A percentile compares a stretch with the other conserved stretches of the same genome.
Conservation (phyloP, 2,888 invertebrate species). For the Oxyteleia sp. region DNA sequence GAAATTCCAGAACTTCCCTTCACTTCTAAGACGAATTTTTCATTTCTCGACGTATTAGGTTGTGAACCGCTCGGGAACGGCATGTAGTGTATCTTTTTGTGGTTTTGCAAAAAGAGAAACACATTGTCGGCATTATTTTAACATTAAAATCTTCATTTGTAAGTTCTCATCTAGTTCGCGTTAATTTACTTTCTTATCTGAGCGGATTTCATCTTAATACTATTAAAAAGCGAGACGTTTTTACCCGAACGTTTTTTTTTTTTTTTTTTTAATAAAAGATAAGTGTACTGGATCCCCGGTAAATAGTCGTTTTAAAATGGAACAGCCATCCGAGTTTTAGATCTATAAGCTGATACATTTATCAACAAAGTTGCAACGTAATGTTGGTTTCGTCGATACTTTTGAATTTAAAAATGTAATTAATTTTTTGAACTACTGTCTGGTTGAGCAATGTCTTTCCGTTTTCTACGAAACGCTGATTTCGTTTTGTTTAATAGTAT, state of each 20-base stretch:
- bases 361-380: constrained; percentile 58
- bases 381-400: constrained; percentile 39
- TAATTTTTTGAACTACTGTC: constrained; percentile 35
- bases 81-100: background rate
- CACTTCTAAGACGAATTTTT: constrained; percentile 60
- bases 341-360: constrained; percentile 47
- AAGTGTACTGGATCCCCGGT: constrained; percentile 27
- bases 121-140: background rate
- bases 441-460: background rate
- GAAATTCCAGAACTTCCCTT: constrained; percentile 59
- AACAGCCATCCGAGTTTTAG: constrained; percentile 44
- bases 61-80: background rate
- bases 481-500: background rate
- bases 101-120: background rate
- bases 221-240: constrained; percentile 40
- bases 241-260: constrained; percentile 24
- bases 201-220: constrained; percentile 36
- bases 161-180: constrained; percentile 2
- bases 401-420: constrained; percentile 29
- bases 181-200: constrained; percentile 51
- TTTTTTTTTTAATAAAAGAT: constrained; percentile 15
- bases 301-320: constrained; percentile 30
- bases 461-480: background rate
- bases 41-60: constrained; percentile 45
- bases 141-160: background rate